These are phyloP conservation scores for Steatornis caripensis DNA, from an alignment of 2,113 vertebrate species.

Conservation along the genomic window DNA sequence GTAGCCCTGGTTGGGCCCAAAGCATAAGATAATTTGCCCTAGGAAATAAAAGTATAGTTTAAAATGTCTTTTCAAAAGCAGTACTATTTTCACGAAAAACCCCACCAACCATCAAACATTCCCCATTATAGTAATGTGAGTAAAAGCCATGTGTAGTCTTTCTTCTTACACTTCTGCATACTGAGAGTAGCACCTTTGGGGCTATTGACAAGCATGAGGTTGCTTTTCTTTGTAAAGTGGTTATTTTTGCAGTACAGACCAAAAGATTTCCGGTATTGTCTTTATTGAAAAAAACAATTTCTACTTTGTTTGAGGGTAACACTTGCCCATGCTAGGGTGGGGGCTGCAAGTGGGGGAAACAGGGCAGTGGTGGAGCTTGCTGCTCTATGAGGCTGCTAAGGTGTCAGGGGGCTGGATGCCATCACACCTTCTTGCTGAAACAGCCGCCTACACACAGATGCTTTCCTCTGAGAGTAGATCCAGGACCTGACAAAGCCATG, in stretches of 20 bases:
- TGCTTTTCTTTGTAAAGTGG: background rate
- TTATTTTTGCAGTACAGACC: background rate
- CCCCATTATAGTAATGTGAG: background rate
- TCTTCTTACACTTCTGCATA: background rate
- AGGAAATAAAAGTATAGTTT: background rate
- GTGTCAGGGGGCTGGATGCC: background rate
- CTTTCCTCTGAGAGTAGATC: rapidly evolving
- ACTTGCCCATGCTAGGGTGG: background rate
- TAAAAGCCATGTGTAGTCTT: background rate
- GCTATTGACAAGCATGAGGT: background rate
- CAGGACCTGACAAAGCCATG: background rate
- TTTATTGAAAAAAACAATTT: background rate
- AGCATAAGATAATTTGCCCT: background rate
- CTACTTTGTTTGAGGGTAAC: background rate
- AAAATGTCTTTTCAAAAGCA: background rate
- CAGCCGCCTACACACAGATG: rapidly evolving
- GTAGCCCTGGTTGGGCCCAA: background rate
- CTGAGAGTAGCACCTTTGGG: background rate
- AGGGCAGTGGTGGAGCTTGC: background rate
- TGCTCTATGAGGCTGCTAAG: background rate
- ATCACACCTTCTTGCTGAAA: background rate
- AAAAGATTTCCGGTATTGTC: background rate
- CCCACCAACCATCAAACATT: background rate
- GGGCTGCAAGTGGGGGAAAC: background rate
- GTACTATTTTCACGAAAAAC: background rate